Conservation (phyloP, 1,140 invertebrate species). For the Tyrophagus putrescentiae region DNA sequence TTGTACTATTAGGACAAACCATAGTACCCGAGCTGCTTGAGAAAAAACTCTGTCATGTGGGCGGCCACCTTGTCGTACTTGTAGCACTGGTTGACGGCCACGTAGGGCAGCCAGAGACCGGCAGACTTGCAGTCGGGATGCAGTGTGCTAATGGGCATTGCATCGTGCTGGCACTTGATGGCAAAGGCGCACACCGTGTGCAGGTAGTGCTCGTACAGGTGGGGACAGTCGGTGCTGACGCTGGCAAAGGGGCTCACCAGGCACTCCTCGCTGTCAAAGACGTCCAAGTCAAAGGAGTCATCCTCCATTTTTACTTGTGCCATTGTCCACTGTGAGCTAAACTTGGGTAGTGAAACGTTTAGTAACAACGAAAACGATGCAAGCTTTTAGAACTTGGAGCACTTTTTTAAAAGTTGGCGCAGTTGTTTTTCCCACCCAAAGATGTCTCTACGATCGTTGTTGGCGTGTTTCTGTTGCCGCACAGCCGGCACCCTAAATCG, state of each 20-base stretch:
- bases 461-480: no score
- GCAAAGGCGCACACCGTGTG: neutral
- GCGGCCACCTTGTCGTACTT: neutral
- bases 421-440: no score
- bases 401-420: no score
- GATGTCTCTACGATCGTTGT: no score
- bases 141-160: neutral
- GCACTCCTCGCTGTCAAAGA: neutral
- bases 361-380: no score
- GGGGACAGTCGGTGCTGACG: neutral
- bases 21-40: neutral
- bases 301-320: no score
- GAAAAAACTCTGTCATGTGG: constrained; percentile 5
- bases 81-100: neutral
- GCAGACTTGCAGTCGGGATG: neutral
- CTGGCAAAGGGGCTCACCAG: neutral
- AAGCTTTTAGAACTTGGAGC: no score
- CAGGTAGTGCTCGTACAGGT: neutral
- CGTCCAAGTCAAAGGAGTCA: neutral
- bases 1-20: neutral
- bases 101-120: neutral
- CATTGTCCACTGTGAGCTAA: no score
- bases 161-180: constrained; percentile 3
- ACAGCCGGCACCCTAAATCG: no score
- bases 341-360: no score